Evolutionary conservation across 2,888 invertebrate genomes (phyloP).

Genomic region (Carpatolechia fugitivella): DNA sequence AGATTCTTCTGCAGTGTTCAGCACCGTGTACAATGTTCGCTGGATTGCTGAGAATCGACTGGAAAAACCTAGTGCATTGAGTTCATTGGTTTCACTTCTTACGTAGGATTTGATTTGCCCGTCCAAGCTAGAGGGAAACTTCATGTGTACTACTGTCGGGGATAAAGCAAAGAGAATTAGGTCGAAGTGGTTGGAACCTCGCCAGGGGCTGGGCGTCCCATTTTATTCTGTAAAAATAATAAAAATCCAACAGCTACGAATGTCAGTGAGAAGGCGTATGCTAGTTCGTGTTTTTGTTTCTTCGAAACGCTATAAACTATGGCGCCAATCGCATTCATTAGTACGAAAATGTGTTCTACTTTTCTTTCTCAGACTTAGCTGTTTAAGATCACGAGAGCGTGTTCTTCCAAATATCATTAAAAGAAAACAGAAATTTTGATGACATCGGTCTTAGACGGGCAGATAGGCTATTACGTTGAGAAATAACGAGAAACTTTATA

Average conservation of each 20-base stretch:
- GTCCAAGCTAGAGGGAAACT: constrained; percentile 50
- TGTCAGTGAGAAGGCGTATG: constrained; percentile 4
- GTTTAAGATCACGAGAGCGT: too few relatives aligned
- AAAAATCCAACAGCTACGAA: constrained; percentile 4
- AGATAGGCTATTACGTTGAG: too few relatives aligned
- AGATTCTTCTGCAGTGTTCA: not conserved
- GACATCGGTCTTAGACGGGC: too few relatives aligned
- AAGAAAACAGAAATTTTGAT: too few relatives aligned
- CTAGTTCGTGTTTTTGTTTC: not conserved
- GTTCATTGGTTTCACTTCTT: not conserved
- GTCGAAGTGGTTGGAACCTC: constrained; percentile 42
- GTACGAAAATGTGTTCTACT: too few relatives aligned
- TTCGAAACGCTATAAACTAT: not conserved
- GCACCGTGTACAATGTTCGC: not conserved
- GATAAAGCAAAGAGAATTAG: constrained; percentile 69
- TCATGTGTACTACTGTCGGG: constrained; percentile 53
- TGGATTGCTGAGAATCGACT: not conserved
- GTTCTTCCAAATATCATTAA: too few relatives aligned
- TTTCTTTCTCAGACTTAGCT: too few relatives aligned
- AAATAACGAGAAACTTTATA: too few relatives aligned
- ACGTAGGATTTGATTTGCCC: constrained; percentile 47
- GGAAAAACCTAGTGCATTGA: not conserved
- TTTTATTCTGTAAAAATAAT: constrained; percentile 14
- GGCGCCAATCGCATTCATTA: not conserved
- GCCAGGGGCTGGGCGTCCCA: constrained; percentile 6